Evolutionary conservation across 2,888 invertebrate genomes (phyloP).

Genomic region (Thumatha senex): DNA sequence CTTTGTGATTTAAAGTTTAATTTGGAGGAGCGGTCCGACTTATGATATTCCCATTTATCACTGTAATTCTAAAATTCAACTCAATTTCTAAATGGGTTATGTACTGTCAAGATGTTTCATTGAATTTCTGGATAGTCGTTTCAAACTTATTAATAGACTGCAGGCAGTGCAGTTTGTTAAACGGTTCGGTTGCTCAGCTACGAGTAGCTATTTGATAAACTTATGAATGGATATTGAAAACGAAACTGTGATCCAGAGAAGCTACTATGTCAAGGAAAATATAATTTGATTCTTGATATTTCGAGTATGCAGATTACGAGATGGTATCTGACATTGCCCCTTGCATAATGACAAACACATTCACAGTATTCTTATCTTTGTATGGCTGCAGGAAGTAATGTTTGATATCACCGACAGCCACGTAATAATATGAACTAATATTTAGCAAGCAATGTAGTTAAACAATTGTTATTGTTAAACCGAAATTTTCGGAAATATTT

Average conservation of each 20-base stretch:
- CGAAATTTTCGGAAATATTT: conserved; percentile 15
- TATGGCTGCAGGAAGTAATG: conserved; percentile 61
- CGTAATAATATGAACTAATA: conserved; percentile 34
- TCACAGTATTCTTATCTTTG: conserved; percentile 60
- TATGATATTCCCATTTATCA: too few species aligned
- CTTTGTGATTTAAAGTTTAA: too few species aligned
- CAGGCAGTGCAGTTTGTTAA: too few species aligned
- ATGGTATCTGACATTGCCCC: conserved; percentile 77
- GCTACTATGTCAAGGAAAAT: conserved; percentile 44
- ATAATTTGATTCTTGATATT: conserved; percentile 42
- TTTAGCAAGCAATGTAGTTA: conserved; percentile 22
- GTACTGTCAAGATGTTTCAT: too few species aligned
- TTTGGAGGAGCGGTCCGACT: too few species aligned
- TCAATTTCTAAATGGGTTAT: too few species aligned
- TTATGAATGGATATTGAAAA: conserved; percentile 24
- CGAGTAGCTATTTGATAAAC: neutral
- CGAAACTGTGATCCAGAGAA: conserved; percentile 10
- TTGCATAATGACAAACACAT: conserved; percentile 43
- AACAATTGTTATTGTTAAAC: conserved; percentile 27
- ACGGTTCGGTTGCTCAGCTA: neutral
- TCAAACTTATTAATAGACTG: too few species aligned
- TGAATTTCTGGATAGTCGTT: too few species aligned
- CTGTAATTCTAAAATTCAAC: too few species aligned
- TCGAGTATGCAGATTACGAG: conserved; percentile 55
- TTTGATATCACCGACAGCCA: conserved; percentile 20